Percentiles rank a stretch among this genome's conserved stretches.
Conservation (phyloP, 2,888 invertebrate genomes). For the Hirtodrosophila trivittata region DNA sequence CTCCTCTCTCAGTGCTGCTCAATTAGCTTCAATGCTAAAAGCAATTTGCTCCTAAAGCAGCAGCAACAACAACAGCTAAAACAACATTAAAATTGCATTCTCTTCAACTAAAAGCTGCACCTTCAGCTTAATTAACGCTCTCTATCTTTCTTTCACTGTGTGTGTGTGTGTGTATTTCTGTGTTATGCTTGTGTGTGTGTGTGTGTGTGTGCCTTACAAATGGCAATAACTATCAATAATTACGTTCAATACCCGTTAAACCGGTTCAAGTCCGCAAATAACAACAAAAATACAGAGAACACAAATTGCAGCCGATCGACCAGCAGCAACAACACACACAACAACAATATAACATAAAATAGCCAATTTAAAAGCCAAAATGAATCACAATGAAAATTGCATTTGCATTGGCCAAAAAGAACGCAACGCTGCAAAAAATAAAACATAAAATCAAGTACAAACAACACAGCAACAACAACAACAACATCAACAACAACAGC, state of each 20-base stretch:
- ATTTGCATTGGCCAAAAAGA: constrained; percentile 38
- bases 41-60: background rate
- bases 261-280: constrained; percentile 45
- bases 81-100: constrained; percentile 1
- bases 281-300: constrained; percentile 11
- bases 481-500: constrained; percentile 16
- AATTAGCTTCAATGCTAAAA: no score
- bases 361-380: constrained; percentile 47
- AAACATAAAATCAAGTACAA: constrained; percentile 7
- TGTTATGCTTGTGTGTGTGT: constrained; percentile 1
- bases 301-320: constrained; percentile 17
- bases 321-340: constrained; percentile 3
- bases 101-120: constrained; percentile 16
- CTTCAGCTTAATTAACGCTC: constrained; percentile 27
- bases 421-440: constrained; percentile 3
- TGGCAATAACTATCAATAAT: constrained; percentile 50
- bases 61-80: constrained; percentile 10
- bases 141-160: constrained; percentile 3
- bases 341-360: constrained; percentile 21
- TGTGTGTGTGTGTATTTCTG: constrained; percentile 6
- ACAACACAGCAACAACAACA: constrained; percentile 11
- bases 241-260: constrained; percentile 45
- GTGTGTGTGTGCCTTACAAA: constrained; percentile 11
- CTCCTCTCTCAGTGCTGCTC: background rate
- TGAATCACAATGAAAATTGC: constrained; percentile 58